Evolutionary conservation across 2,797 vertebrate genomes (phyloP).

Genomic region (Anisognathus igniventris): DNA sequence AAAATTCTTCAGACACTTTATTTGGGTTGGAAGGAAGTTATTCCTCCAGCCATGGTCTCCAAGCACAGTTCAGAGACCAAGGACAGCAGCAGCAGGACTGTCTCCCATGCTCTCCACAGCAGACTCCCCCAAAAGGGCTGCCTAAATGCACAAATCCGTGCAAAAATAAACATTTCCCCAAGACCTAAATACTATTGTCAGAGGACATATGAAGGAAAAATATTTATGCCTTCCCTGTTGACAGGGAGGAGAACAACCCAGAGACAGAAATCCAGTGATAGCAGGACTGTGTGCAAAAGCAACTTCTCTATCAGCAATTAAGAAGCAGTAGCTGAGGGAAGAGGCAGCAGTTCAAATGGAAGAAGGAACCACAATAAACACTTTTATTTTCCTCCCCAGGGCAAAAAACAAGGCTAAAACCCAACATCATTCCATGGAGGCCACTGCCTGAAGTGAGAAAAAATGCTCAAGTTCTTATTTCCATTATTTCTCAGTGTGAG

Average conservation of each 20-base stretch:
- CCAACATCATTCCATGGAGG: neutral
- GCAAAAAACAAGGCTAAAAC: neutral
- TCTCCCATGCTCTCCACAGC: neutral
- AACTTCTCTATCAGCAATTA: neutral
- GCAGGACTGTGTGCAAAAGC: neutral
- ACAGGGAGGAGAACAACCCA: neutral
- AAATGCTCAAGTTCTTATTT: neutral
- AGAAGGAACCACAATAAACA: neutral
- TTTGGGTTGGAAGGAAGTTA: neutral
- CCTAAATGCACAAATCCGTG: neutral
- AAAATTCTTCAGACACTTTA: neutral
- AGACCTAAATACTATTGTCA: neutral
- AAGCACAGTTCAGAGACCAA: neutral
- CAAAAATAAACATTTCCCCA: neutral
- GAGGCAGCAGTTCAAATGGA: neutral
- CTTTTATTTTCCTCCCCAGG: neutral
- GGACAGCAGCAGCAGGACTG: neutral
- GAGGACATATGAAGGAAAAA: neutral
- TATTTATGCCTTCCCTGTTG: neutral
- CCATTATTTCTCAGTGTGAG: neutral
- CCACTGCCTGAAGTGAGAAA: neutral
- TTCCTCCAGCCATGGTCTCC: neutral
- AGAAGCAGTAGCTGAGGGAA: neutral
- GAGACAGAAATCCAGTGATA: neutral
- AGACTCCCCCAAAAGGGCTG: neutral